Conservation (phyloP, 2,888 invertebrate genomes). For the Temnothorax ravouxi region DNA sequence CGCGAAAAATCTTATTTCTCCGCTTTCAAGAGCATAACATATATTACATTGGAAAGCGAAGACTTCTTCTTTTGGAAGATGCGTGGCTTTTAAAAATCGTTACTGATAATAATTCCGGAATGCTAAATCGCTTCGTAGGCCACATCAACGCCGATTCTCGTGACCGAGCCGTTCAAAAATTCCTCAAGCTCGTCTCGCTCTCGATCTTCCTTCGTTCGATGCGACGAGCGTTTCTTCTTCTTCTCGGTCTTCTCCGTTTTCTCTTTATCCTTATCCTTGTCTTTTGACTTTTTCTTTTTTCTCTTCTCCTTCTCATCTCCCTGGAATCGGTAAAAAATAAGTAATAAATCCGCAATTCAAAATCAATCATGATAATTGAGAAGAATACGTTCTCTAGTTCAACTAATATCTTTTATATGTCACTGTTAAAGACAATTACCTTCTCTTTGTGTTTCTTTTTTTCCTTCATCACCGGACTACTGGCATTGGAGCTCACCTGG, state of each 20-base stretch:
- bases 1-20: slow-evolving; percentile 11
- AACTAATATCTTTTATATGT: not conserved
- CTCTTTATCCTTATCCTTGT: slow-evolving; percentile 87
- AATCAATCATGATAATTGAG: not conserved
- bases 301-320: slow-evolving; percentile 88
- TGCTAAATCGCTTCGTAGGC: slow-evolving; percentile 89
- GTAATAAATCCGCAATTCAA: not conserved
- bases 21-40: not conserved
- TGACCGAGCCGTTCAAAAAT: slow-evolving; percentile 88
- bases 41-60: slow-evolving; percentile 16
- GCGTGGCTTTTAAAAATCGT: not conserved
- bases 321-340: slow-evolving; percentile 71
- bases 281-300: slow-evolving; percentile 87
- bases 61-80: slow-evolving; percentile 31
- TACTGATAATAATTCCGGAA: slow-evolving; percentile 14
- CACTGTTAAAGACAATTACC: slow-evolving; percentile 67
- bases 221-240: slow-evolving; percentile 85
- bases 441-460: slow-evolving; percentile 85
- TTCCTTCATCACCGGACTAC: slow-evolving; percentile 84
- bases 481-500: slow-evolving; percentile 82
- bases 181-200: slow-evolving; percentile 89
- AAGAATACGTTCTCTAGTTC: not conserved
- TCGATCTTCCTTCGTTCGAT: slow-evolving; percentile 86
- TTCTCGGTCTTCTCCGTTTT: slow-evolving; percentile 86
- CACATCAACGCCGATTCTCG: slow-evolving; percentile 87